These are phyloP conservation scores for Lithophane ornitopus DNA, from an alignment of 2,888 invertebrate genomes.

Conservation along the genomic window DNA sequence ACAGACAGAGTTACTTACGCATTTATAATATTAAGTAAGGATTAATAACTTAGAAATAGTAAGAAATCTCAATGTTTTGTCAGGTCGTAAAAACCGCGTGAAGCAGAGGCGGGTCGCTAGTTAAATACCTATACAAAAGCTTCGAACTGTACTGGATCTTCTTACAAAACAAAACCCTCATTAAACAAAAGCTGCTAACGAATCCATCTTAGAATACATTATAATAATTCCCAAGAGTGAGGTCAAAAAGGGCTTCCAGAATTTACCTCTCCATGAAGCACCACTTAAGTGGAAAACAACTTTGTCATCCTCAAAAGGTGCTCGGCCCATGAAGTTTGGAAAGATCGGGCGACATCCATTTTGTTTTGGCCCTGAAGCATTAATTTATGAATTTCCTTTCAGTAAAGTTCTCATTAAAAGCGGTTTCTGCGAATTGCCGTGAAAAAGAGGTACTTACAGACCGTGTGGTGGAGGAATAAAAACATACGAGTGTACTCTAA, in stretches of 20 bases:
- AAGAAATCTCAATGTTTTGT: too few species aligned
- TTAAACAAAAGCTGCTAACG: conserved; percentile 12
- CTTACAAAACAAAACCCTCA: background rate
- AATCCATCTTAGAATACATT: conserved; percentile 28
- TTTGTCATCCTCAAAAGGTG: conserved; percentile 43
- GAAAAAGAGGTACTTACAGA: conserved; percentile 9
- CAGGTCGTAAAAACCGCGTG: too few species aligned
- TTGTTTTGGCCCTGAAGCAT: conserved; percentile 35
- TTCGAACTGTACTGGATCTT: background rate
- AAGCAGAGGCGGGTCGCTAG: background rate
- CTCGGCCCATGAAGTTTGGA: conserved; percentile 19
- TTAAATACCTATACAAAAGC: background rate
- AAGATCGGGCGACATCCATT: conserved; percentile 21
- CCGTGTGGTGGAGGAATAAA: conserved; percentile 37
- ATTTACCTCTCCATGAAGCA: conserved; percentile 12
- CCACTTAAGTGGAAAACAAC: conserved; percentile 44
- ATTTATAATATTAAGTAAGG: too few species aligned
- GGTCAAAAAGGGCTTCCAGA: conserved; percentile 12
- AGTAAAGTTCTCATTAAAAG: conserved; percentile 42
- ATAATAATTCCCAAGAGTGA: conserved; percentile 16
- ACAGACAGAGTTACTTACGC: too few species aligned
- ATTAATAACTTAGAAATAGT: too few species aligned
- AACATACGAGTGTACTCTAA: conserved; percentile 33
- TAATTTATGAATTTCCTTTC: conserved; percentile 29
- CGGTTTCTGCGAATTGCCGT: conserved; percentile 18